Conservation (phyloP, 2,888 invertebrate genomes). For the Vesta saturnalis region DNA sequence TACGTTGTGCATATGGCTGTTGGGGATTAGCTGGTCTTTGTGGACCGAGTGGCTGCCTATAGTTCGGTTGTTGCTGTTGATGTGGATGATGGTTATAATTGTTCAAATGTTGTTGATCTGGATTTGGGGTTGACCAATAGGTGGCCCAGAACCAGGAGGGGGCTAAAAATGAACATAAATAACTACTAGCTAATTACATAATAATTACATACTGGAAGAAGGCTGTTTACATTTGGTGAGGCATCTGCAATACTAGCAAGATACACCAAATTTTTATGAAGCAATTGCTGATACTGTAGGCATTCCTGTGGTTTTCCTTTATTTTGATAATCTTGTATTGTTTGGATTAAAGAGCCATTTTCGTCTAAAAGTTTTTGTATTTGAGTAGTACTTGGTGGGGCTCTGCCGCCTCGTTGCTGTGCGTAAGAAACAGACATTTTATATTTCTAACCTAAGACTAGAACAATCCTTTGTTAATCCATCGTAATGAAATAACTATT, state of each 20-base stretch:
- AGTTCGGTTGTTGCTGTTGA: conserved; percentile 61
- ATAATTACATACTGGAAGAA: conserved; percentile 80
- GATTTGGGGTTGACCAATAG: conserved; percentile 58
- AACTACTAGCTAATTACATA: background rate
- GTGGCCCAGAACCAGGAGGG: conserved; percentile 61
- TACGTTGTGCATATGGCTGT: conserved; percentile 75
- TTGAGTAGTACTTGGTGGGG: conserved; percentile 83
- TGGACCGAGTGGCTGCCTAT: conserved; percentile 66
- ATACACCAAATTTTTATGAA: conserved; percentile 96
- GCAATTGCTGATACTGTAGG: conserved; percentile 91
- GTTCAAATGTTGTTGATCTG: conserved; percentile 58
- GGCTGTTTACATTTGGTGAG: conserved; percentile 89
- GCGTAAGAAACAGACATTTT: conserved; percentile 80
- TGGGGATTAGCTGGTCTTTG: conserved; percentile 69
- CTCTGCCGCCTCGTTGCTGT: conserved; percentile 76
- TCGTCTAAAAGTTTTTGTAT: conserved; percentile 97
- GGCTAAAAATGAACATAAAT: conserved; percentile 67
- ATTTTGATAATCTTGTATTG: conserved; percentile 95
- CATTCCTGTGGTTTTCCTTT: conserved; percentile 95
- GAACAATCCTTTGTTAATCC: no score
- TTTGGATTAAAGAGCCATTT: conserved; percentile 95
- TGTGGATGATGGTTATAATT: conserved; percentile 62
- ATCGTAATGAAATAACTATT: no score
- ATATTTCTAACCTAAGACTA: background rate
- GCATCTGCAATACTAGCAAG: conserved; percentile 97